phyloP scores from a whole-genome alignment of 2,888 invertebrate species.

The Thymelicus lineola region DNA sequence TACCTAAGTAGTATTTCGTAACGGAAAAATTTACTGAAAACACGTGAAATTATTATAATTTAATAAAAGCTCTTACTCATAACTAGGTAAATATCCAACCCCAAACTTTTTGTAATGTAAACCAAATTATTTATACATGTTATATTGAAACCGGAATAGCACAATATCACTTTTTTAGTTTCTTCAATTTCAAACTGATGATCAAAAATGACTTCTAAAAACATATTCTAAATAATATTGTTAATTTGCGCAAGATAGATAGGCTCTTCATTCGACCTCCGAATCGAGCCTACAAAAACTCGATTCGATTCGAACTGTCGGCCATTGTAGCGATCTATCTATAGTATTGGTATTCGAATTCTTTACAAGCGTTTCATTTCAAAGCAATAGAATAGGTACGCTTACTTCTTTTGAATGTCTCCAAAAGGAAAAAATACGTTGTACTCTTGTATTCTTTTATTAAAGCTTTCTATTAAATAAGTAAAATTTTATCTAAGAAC shows the following conservation, averaged over 20 bases:
- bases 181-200: constrained; percentile 1
- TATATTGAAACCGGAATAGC: too few species aligned
- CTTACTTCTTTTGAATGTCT: constrained; percentile 20
- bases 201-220: background rate
- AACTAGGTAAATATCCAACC: too few species aligned
- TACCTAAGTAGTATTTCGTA: too few species aligned
- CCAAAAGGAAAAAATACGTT: background rate
- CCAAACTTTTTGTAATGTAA: too few species aligned
- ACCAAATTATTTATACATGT: too few species aligned
- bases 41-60: too few species aligned
- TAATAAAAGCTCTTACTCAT: too few species aligned
- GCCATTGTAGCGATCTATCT: constrained; percentile 61
- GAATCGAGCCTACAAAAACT: constrained; percentile 55
- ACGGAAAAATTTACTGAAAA: too few species aligned
- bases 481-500: constrained; percentile 10
- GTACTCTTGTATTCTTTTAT: background rate
- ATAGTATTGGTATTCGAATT: constrained; percentile 69
- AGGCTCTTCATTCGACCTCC: constrained; percentile 36
- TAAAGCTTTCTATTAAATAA: constrained; percentile 35
- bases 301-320: constrained; percentile 69
- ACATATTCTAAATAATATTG: background rate
- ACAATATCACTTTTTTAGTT: background rate
- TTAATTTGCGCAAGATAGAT: constrained; percentile 11
- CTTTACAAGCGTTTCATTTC: constrained; percentile 58
- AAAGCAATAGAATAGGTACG: background rate